Base-by-base conservation (phyloP, 2,797 vertebrate species). In the Liasis olivaceus region DNA sequence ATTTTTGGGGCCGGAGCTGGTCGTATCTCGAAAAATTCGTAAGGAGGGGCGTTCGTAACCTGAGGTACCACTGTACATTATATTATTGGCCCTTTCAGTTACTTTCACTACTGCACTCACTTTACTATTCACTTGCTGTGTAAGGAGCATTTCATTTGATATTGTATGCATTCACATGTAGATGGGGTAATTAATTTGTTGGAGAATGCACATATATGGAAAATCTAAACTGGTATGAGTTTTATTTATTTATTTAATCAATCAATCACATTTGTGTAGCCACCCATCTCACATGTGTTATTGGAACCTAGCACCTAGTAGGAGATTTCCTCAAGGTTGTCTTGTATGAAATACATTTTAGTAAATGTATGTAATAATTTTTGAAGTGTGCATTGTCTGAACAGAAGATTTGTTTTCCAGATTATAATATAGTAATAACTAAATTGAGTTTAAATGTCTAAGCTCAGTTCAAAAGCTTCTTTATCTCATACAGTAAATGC, bases 351-450 rank as follows among this genome's bases (percentile, higher is more conserved):
- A 91, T 31, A 66, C 13, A 64, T 62, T 91, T 77, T 88, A 62
- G 66, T 58, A 92, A 81, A 88, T 62, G 1, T 88, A 17, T 91
- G 14, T 36, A 88, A 14, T 64, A 85, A 85, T 89, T 92, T 84
- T 92, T 11, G 54, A 64, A 92, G 47, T 64, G 11, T 31, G 42
- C 56, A 42, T 89, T 66, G 69, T 24, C 24, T 69, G 24, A 58
- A 86, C 15, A 64, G 60, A 56, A 85, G 6, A 85, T 86, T 91
- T 36, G 26, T 90, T 90, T 84, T 51, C 36, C 36, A 62, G 26
- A 62, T 63, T 64, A 24, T 85, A 85, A 22, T 90, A n/a, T 85
- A 90, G 47, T 63, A 60, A 85, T 36, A 64, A 54, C 20, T 13
- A 59, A 91, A 20, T 31, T 91, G 26, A 56, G 54, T 60, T 60